These are phyloP conservation scores for Drosophila sechellia DNA, from an alignment of 1,140 invertebrate species.

Conservation along the genomic window DNA sequence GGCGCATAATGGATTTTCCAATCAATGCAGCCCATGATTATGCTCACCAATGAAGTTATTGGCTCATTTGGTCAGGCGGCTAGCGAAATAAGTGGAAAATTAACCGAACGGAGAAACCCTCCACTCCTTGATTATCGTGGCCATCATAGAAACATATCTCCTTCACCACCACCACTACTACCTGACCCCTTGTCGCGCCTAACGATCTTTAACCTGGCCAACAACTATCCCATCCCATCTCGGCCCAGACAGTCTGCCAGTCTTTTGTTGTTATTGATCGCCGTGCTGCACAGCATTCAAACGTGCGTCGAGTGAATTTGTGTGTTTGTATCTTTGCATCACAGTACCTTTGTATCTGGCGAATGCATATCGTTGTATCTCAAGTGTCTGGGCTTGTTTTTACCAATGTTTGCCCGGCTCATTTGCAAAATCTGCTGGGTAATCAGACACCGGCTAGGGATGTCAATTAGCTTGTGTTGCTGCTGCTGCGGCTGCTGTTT, in stretches of 20 bases:
- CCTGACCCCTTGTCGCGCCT: conserved; percentile 76
- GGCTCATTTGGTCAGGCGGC: conserved; percentile 65
- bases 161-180: conserved; percentile 31
- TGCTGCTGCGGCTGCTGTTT: conserved; percentile 11
- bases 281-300: conserved; percentile 30
- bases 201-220: conserved; percentile 78
- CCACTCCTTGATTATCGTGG: conserved; percentile 43
- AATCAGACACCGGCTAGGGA: conserved; percentile 55
- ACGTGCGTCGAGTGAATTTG: conserved; percentile 17
- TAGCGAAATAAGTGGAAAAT: conserved; percentile 36
- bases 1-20: conserved; percentile 46
- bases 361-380: conserved; percentile 30
- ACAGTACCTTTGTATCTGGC: conserved; percentile 40
- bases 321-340: conserved; percentile 23
- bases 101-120: conserved; percentile 1
- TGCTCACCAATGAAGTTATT: conserved; percentile 53
- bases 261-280: conserved; percentile 65
- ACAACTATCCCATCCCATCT: conserved; percentile 10
- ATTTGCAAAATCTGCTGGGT: conserved; percentile 63
- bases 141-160: conserved; percentile 11
- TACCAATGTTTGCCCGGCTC: conserved; percentile 47
- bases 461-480: conserved; percentile 48
- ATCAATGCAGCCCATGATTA: conserved; percentile 46
- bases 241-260: conserved; percentile 36
- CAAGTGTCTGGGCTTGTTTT: conserved; percentile 21